These are phyloP conservation scores for Oopsacas minuta DNA, from an alignment of 37 sponge, comb jelly and placozoan species.

Conservation along the genomic window DNA sequence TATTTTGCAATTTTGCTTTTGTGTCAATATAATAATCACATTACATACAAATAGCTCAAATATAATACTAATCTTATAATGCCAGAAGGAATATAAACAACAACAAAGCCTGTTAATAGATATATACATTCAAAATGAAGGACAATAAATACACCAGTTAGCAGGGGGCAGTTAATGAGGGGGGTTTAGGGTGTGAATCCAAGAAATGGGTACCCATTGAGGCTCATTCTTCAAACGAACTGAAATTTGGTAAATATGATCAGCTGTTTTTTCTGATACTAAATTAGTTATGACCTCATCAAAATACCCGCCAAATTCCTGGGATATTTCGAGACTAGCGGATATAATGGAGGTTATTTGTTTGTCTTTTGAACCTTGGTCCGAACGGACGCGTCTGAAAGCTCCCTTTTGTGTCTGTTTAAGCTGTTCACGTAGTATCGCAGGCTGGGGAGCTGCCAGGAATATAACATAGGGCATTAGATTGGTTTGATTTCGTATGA, in stretches of 20 bases:
- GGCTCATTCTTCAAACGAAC: background rate
- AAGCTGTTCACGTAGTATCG: background rate
- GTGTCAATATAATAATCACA: too few relatives aligned
- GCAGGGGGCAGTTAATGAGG: too few relatives aligned
- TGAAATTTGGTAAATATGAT: background rate
- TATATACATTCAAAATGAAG: too few relatives aligned
- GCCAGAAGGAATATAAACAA: too few relatives aligned
- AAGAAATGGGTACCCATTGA: slow-evolving; percentile 8
- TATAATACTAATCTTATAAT: too few relatives aligned
- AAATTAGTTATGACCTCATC: background rate
- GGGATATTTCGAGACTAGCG: background rate
- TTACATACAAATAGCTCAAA: too few relatives aligned
- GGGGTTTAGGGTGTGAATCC: slow-evolving; percentile 7
- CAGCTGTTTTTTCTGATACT: background rate
- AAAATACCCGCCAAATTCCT: slow-evolving; percentile 2
- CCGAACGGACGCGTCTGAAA: background rate
- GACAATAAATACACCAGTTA: too few relatives aligned
- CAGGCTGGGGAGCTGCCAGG: background rate
- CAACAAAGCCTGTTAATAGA: too few relatives aligned
- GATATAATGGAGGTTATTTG: background rate
- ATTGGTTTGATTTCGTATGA: background rate
- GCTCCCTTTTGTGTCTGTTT: slow-evolving; percentile 8
- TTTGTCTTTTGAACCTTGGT: slow-evolving; percentile 12
- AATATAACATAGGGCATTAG: background rate
- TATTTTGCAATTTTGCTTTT: too few relatives aligned